These are phyloP conservation scores for Onchidella celtica DNA, from an alignment of 2,888 invertebrate species.

Conservation along the genomic window DNA sequence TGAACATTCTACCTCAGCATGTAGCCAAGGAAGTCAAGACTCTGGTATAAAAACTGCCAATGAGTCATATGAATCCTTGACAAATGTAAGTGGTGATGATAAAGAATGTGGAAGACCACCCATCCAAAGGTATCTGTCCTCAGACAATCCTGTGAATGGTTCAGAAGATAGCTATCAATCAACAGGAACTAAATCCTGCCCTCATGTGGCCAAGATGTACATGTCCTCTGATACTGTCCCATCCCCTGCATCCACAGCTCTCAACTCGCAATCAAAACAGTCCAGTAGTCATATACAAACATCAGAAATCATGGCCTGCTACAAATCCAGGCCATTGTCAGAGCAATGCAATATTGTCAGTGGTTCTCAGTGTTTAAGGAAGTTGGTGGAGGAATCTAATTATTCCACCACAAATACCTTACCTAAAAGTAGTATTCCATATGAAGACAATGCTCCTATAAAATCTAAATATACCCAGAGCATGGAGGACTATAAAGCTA, in stretches of 20 bases:
- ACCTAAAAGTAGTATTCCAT: neutral
- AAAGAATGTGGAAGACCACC: neutral
- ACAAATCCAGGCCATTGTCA: neutral
- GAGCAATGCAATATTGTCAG: neutral
- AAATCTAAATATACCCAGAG: conserved; percentile 8
- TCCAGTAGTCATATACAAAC: neutral
- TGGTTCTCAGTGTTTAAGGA: neutral
- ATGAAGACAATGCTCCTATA: neutral
- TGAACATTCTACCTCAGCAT: neutral
- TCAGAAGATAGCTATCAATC: conserved; percentile 1
- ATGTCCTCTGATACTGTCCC: neutral
- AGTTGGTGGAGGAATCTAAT: neutral
- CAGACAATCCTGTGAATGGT: neutral
- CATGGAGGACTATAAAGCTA: conserved; percentile 13
- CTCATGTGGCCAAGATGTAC: neutral
- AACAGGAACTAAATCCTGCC: too few species aligned
- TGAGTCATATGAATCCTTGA: neutral
- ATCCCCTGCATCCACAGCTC: neutral
- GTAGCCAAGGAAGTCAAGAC: neutral
- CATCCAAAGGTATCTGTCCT: neutral
- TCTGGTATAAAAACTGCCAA: neutral
- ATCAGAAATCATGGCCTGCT: neutral
- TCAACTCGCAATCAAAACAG: neutral
- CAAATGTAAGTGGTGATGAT: neutral
- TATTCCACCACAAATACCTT: neutral